Evolutionary conservation across 2,888 invertebrate species (phyloP), one percentile per base, ranked within the genome.

Genomic region (Ceriagrion tenellum): DNA sequence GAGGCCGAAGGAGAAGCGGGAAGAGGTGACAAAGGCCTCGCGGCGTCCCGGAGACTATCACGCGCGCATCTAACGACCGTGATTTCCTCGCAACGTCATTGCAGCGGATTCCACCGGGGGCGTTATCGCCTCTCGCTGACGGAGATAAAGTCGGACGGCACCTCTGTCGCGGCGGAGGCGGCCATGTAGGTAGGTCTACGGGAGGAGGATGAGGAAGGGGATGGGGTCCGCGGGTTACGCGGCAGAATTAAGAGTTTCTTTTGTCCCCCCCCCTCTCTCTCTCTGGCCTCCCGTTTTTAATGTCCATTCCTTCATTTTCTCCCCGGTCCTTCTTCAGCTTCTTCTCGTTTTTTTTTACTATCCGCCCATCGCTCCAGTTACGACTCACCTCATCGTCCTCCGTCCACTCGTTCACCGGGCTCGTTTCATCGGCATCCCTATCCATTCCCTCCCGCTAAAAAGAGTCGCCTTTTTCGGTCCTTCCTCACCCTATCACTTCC

Each of bases 231-330:
- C 81, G 35, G 35, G 30, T 16, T 30, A 81, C 35, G 18, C n/a
- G 13, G 35, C 81, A 30, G 81, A 35, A 81, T 81, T 81, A 81
- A 81, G 81, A 81, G 81, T 35, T 81, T 2, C 47, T 47, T 47
- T 47, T n/a, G n/a, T n/a, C n/a, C n/a, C 47, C 20, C 13, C 59
- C 59, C 59, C 59, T 59, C 59, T 20, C 59, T 20, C 81, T 13
- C 30, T 35, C 35, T 35, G n/a, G 35, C 18, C 81, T 81, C 35
- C 81, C 81, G 81, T 81, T 81, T 81, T 81, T 81, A 81, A 81
- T 81, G 81, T 35, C 81, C 81, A 81, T 81, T 35, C 35, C 81
- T 81, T 81, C 81, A 81, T 81, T 81, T 81, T 81, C 81, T 81
- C 81, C 81, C 26, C 81, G 30, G 35, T 30, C 35, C 35, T 16